These are phyloP conservation scores for Drosophila mimetica DNA, from an alignment of 2,888 invertebrate species.

Conservation along the genomic window DNA sequence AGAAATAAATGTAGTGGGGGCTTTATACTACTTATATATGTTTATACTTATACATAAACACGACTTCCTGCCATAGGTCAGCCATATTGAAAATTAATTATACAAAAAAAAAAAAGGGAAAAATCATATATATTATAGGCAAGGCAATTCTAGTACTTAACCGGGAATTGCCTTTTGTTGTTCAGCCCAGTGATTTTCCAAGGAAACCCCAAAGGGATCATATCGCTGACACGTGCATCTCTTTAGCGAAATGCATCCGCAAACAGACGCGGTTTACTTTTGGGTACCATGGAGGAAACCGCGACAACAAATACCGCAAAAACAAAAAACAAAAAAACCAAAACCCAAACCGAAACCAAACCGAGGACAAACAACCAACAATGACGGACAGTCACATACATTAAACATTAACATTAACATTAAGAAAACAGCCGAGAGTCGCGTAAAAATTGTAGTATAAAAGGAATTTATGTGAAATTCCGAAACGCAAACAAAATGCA, in stretches of 20 bases:
- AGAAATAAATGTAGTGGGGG: conserved; percentile 58
- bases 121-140: conserved; percentile 8
- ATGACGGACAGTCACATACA: conserved; percentile 37
- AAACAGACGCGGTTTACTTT: conserved; percentile 63
- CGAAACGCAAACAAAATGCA: conserved; percentile 67
- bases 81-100: conserved; percentile 49
- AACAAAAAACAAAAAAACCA: too few relatives aligned
- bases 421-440: conserved; percentile 25
- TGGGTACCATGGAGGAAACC: conserved; percentile 62
- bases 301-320: conserved; percentile 75
- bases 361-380: conserved; percentile 44
- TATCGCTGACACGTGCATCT: conserved; percentile 50
- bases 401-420: conserved; percentile 65
- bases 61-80: conserved; percentile 48
- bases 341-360: conserved; percentile 51
- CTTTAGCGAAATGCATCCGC: conserved; percentile 55
- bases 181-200: conserved; percentile 42
- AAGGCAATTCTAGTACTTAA: conserved; percentile 10
- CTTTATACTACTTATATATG: conserved; percentile 26
- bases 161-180: conserved; percentile 27
- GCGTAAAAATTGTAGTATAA: conserved; percentile 59
- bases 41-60: conserved; percentile 12
- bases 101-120: conserved; percentile 22
- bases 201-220: conserved; percentile 12
- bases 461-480: conserved; percentile 75